Conservation (phyloP, 2,888 invertebrate species). For the Agapostemon virescens region DNA sequence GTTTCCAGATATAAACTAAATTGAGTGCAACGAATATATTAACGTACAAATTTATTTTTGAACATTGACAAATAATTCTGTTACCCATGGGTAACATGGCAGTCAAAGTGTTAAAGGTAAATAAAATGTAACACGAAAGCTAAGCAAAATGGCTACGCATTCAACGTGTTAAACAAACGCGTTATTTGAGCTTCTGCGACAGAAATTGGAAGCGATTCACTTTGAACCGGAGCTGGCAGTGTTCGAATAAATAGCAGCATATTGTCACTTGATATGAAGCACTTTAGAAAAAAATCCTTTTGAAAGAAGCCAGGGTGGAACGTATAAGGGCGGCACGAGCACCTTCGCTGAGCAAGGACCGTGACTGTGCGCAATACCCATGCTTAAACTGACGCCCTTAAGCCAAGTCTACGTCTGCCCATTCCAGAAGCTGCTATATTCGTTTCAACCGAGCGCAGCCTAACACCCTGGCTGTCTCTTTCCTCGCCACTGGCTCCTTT, state of each 20-base stretch:
- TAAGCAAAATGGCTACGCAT: too few species aligned
- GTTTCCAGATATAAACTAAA: too few species aligned
- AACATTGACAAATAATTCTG: too few species aligned
- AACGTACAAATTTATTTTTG: too few species aligned
- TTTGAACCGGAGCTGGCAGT: neutral
- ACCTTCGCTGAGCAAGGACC: slow-evolving; percentile 59
- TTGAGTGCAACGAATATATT: too few species aligned
- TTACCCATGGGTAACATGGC: too few species aligned
- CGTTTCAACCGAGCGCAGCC: slow-evolving; percentile 58
- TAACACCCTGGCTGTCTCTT: slow-evolving; percentile 39
- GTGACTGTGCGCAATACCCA: slow-evolving; percentile 67
- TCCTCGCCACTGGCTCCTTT: slow-evolving; percentile 13
- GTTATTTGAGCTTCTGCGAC: neutral
- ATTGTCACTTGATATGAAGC: neutral
- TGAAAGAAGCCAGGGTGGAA: slow-evolving; percentile 12
- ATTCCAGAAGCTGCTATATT: slow-evolving; percentile 60
- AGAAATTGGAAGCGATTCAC: neutral
- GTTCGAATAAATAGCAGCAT: neutral
- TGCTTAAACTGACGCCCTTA: slow-evolving; percentile 74
- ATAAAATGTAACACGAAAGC: too few species aligned
- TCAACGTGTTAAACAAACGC: too few species aligned
- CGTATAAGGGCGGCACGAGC: slow-evolving; percentile 40
- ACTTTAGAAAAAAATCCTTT: neutral
- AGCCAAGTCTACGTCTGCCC: slow-evolving; percentile 68
- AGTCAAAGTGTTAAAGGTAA: too few species aligned